Conservation (phyloP, 2,888 invertebrate species). For the Eilema caniola region DNA sequence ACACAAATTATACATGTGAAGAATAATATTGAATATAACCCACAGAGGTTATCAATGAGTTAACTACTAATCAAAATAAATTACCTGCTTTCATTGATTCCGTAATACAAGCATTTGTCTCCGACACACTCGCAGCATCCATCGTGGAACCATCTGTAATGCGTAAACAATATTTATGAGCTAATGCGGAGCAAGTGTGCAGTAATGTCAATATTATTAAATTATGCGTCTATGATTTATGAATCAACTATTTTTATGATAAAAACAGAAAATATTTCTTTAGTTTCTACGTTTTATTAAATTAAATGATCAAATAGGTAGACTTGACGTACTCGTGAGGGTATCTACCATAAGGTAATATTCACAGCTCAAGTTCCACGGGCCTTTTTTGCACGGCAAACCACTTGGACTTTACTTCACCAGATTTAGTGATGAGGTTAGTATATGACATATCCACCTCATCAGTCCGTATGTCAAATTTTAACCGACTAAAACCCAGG, state of each 20-base stretch:
- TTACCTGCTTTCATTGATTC: conserved; percentile 94
- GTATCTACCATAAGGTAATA: no score
- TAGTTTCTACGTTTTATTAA: no score
- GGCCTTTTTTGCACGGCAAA: no score
- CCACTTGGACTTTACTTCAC: no score
- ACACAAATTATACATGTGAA: neutral
- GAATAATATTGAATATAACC: neutral
- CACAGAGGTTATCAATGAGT: conserved; percentile 16
- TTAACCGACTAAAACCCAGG: no score
- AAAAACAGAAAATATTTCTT: neutral
- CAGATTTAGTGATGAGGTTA: no score
- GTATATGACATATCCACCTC: no score
- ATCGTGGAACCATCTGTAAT: conserved; percentile 97
- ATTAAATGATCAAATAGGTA: no score
- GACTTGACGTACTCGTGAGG: no score
- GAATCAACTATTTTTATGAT: no score
- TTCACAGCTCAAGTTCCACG: no score
- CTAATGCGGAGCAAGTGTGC: neutral
- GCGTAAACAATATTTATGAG: conserved; percentile 11
- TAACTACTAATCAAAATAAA: neutral
- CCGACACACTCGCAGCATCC: conserved; percentile 98
- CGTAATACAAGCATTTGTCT: conserved; percentile 95
- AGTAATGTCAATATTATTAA: neutral
- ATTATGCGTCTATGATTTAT: neutral
- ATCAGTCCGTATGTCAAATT: no score